Evolutionary conservation across 64 coral and sea anemone species (phyloP).

Genomic region (Platygyra sinensis): DNA sequence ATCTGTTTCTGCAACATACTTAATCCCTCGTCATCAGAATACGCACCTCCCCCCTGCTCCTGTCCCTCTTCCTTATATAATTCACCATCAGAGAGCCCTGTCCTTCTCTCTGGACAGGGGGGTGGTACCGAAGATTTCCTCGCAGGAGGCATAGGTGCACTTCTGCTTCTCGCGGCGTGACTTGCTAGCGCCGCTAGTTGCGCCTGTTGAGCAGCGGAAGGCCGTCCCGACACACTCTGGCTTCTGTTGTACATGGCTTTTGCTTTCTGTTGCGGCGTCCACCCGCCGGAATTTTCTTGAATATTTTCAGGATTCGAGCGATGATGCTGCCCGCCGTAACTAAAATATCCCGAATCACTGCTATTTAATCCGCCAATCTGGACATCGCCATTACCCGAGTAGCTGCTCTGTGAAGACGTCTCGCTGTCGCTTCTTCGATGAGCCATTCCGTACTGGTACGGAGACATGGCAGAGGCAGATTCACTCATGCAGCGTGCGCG

Average conservation of each 20-base stretch:
- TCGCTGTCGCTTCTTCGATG: conserved; percentile 81
- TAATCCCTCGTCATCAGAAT: conserved; percentile 40
- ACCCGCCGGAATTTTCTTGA: conserved; percentile 70
- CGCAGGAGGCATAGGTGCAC: conserved; percentile 87
- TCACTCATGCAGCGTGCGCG: conserved; percentile 79
- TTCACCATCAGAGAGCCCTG: conserved; percentile 11
- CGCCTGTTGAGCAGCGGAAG: conserved; percentile 78
- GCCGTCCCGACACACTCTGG: conserved; percentile 86
- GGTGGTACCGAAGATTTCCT: conserved; percentile 84
- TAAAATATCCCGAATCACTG: conserved; percentile 93
- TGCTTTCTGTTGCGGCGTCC: conserved; percentile 67
- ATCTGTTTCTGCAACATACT: conserved; percentile 74
- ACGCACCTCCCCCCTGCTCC: not conserved
- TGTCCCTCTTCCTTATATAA: not conserved
- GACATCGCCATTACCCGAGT: conserved; percentile 57
- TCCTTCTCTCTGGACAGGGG: conserved; percentile 38
- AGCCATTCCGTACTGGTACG: conserved; percentile 8
- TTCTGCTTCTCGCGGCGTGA: conserved; percentile 89
- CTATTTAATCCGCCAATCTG: conserved; percentile 49
- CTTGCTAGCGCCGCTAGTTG: conserved; percentile 85
- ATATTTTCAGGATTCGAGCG: conserved; percentile 70
- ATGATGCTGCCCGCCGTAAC: conserved; percentile 60
- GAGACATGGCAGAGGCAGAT: conserved; percentile 39
- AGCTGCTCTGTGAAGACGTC: conserved; percentile 81
- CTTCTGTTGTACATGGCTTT: conserved; percentile 62